Percentiles rank a stretch among this genome's conserved stretches.
phyloP scores from a whole-genome alignment of 35 echinoderm and acorn worm species.

The Apostichopus californicus region DNA sequence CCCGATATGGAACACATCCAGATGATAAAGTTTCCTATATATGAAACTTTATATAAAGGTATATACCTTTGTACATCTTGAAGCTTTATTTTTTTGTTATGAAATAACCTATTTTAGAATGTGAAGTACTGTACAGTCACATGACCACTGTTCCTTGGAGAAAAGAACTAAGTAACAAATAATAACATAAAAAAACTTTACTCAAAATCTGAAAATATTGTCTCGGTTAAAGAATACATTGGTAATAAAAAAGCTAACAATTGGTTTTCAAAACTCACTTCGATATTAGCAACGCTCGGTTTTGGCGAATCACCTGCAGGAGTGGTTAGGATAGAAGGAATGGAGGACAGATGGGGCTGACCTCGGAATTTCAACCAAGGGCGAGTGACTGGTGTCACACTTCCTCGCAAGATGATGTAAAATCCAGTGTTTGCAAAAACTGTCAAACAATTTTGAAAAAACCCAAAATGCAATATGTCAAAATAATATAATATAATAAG shows the following conservation, averaged over 20 bases:
- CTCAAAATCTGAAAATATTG: too few relatives aligned
- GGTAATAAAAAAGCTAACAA: neutral
- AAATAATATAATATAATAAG: neutral
- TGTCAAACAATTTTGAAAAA: constrained; percentile 3
- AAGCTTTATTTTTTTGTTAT: too few relatives aligned
- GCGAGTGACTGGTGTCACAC: constrained; percentile 78
- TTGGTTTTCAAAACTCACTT: neutral
- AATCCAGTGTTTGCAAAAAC: constrained; percentile 93
- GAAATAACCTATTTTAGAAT: too few relatives aligned
- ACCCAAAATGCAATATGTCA: neutral
- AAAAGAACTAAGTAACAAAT: too few relatives aligned
- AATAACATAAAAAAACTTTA: too few relatives aligned
- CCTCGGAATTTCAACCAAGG: constrained; percentile 76
- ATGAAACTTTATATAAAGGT: neutral
- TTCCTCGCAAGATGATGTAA: constrained; percentile 83
- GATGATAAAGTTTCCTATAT: neutral
- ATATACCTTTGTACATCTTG: neutral
- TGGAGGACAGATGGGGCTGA: constrained; percentile 34
- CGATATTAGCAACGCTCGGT: neutral
- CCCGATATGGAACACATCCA: neutral
- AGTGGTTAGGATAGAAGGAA: constrained; percentile 60
- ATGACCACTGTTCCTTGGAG: too few relatives aligned
- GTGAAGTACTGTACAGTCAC: too few relatives aligned
- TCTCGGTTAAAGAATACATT: too few relatives aligned
- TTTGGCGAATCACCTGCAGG: neutral